These are phyloP conservation scores for Amia ocellicauda DNA, from an alignment of 2,113 vertebrate genomes.

Conservation along the genomic window DNA sequence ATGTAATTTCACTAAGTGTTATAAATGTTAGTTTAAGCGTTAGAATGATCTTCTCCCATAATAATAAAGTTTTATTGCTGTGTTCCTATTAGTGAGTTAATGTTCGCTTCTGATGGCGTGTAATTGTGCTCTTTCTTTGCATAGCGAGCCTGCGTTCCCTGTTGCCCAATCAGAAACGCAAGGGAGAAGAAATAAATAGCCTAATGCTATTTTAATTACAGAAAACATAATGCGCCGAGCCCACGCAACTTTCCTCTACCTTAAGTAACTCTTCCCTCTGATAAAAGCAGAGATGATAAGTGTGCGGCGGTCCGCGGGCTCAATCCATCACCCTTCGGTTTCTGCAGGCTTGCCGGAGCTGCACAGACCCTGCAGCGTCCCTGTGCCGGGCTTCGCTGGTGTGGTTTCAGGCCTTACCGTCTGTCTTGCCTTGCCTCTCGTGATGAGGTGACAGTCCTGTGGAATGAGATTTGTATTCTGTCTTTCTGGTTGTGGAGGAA, in stretches of 20 bases:
- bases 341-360: no score
- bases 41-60: conserved; percentile 79
- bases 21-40: conserved; percentile 88
- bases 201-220: conserved; percentile 59
- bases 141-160: conserved; percentile 73
- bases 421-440: no score
- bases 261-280: conserved; percentile 11
- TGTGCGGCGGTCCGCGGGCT: not conserved
- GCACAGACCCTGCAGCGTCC: no score
- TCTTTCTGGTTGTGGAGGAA: no score
- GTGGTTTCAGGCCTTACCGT: no score
- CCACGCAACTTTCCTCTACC: conserved; percentile 34
- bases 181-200: conserved; percentile 67
- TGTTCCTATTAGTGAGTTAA: conserved; percentile 84
- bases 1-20: conserved; percentile 86
- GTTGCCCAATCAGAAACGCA: conserved; percentile 81
- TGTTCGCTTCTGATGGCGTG: conserved; percentile 84
- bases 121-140: conserved; percentile 75
- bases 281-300: not conserved
- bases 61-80: conserved; percentile 79
- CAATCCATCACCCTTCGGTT: no score
- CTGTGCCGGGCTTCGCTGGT: no score
- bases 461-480: no score
- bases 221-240: conserved; percentile 50
- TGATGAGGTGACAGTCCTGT: no score